Conservation (phyloP, 2,797 vertebrate species). For the Myotis planiceps region DNA sequence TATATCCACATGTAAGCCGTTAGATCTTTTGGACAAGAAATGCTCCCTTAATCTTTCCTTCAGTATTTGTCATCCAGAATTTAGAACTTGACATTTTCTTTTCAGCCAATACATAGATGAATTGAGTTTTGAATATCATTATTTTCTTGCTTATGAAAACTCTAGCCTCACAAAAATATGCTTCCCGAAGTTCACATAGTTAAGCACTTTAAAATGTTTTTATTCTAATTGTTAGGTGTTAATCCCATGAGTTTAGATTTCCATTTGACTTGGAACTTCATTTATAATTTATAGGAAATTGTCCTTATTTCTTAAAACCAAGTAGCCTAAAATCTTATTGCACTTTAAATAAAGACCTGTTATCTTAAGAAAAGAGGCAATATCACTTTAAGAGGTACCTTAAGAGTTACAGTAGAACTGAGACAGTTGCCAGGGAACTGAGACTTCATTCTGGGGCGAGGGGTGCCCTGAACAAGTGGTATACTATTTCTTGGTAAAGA, state of each 20-base stretch:
- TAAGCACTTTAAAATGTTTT: background rate
- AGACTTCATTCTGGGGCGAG: background rate
- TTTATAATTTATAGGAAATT: background rate
- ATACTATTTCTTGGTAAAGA: background rate
- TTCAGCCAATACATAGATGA: background rate
- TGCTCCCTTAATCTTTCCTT: background rate
- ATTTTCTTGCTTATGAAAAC: background rate
- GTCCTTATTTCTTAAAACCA: background rate
- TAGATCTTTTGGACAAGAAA: background rate
- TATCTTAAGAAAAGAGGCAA: background rate
- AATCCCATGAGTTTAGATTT: background rate
- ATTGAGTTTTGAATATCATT: background rate
- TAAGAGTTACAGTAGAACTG: background rate
- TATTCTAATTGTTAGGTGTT: background rate
- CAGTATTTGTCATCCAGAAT: background rate
- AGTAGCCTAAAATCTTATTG: background rate
- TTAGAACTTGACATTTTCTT: background rate
- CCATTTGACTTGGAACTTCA: background rate
- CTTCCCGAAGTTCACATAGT: background rate
- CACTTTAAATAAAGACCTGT: background rate
- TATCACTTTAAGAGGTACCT: background rate
- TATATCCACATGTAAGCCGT: background rate
- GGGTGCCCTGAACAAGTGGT: background rate
- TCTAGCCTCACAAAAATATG: background rate
- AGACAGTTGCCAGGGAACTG: background rate